phyloP scores from a whole-genome alignment of 2,888 invertebrate species.

The Prostheceraeus crozeri region DNA sequence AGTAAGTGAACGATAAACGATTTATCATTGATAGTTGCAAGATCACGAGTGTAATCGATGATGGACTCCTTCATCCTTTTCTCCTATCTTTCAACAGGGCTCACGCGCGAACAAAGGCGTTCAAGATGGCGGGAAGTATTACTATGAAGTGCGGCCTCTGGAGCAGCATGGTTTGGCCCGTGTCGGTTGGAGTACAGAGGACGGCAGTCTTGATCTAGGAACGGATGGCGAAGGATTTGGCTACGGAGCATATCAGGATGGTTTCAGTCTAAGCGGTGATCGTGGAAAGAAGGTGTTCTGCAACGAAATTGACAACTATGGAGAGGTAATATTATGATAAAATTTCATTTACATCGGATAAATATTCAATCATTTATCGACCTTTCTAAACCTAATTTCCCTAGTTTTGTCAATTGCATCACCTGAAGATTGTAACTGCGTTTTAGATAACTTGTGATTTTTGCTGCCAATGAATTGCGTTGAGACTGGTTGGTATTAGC shows the following conservation, averaged over 20 bases:
- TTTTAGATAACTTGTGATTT: neutral
- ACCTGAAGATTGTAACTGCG: too few species aligned
- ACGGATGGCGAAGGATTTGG: constrained; percentile 81
- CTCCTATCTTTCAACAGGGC: too few species aligned
- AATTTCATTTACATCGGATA: too few species aligned
- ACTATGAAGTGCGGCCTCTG: constrained; percentile 53
- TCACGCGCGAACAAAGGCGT: too few species aligned
- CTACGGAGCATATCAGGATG: constrained; percentile 69
- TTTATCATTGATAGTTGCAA: too few species aligned
- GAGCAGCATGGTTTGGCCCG: constrained; percentile 93
- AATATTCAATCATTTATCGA: too few species aligned
- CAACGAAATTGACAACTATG: constrained; percentile 88
- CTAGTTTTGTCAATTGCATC: too few species aligned
- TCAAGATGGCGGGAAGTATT: constrained; percentile 31
- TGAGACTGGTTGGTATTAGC: too few species aligned
- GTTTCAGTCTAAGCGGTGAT: constrained; percentile 37
- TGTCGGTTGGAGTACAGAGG: constrained; percentile 85
- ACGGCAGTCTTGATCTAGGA: constrained; percentile 76
- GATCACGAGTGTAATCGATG: neutral
- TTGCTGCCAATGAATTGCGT: too few species aligned
- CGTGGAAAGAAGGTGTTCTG: constrained; percentile 76
- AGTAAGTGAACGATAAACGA: too few species aligned
- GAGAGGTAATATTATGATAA: too few species aligned
- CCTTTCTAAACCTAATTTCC: too few species aligned
- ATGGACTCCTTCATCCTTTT: neutral